phyloP scores from a whole-genome alignment of 53 echinoderm and acorn worm genomes.

The Crossaster papposus region DNA sequence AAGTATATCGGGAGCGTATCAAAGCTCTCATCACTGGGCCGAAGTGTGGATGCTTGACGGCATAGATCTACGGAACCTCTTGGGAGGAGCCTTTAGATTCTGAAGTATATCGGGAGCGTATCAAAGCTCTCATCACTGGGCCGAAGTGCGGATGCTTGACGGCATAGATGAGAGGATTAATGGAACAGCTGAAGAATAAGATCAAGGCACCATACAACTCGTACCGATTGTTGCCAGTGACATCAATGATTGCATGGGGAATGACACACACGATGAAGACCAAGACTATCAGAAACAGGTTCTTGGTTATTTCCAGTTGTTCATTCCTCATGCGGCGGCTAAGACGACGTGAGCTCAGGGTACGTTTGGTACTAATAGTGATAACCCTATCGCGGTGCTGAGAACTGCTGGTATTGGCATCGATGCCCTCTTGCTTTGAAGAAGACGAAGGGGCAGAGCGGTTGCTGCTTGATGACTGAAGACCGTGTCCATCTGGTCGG shows the following conservation, averaged over 20 bases:
- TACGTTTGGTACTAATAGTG: too few relatives aligned
- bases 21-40: background rate
- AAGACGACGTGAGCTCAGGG: background rate
- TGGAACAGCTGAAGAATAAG: constrained; percentile 1
- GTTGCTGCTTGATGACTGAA: too few relatives aligned
- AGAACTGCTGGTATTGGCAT: too few relatives aligned
- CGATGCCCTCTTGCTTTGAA: too few relatives aligned
- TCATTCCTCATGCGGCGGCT: constrained; percentile 1
- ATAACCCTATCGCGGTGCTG: too few relatives aligned
- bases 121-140: background rate
- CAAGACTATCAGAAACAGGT: constrained; percentile 32
- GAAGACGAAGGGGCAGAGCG: too few relatives aligned
- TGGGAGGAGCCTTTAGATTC: too few relatives aligned
- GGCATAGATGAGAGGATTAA: constrained; percentile 33
- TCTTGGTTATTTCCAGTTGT: constrained; percentile 30
- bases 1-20: too few relatives aligned
- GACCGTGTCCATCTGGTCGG: background rate
- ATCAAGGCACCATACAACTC: constrained; percentile 20
- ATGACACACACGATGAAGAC: constrained; percentile 19
- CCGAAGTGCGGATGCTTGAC: constrained; percentile 33
- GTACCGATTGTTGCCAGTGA: constrained; percentile 12
- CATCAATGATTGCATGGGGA: constrained; percentile 18
- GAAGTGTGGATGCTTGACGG: constrained; percentile 35
- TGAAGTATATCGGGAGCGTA: too few relatives aligned
- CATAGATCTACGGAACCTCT: background rate